These are phyloP conservation scores for Rhinella marina DNA, from an alignment of 2,797 vertebrate species.

Conservation along the genomic window DNA sequence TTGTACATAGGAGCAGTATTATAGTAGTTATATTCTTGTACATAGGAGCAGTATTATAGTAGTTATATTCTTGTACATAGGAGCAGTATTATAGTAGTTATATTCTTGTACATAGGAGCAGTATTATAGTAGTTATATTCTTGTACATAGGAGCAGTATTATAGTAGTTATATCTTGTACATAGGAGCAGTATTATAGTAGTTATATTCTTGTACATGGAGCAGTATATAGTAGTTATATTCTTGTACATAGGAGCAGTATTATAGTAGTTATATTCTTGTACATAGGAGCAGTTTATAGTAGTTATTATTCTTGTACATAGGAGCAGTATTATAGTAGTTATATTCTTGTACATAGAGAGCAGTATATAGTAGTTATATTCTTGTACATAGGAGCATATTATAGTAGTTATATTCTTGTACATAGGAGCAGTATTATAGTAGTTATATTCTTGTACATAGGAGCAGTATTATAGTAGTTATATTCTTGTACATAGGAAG, in stretches of 20 bases:
- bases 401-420: not conserved
- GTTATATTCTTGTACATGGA: not conserved
- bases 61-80: conserved; percentile 10
- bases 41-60: too few species aligned
- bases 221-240: conserved; percentile 9
- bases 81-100: conserved; percentile 13
- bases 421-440: conserved; percentile 9
- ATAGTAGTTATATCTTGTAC: not conserved
- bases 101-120: not conserved
- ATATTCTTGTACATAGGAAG: conserved; percentile 5
- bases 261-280: conserved; percentile 22
- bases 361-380: too few species aligned
- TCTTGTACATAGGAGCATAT: too few species aligned
- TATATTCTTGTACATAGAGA: not conserved
- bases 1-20: too few species aligned
- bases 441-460: conserved; percentile 10
- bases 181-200: not conserved
- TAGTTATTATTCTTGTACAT: conserved; percentile 17
- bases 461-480: conserved; percentile 17
- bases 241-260: conserved; percentile 8
- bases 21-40: too few species aligned
- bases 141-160: conserved; percentile 9
- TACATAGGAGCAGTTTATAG: conserved; percentile 4
- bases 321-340: conserved; percentile 6
- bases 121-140: conserved; percentile 20